Evolutionary conservation across 2,113 vertebrate genomes (phyloP).

Genomic region (Tonatia bakeri): DNA sequence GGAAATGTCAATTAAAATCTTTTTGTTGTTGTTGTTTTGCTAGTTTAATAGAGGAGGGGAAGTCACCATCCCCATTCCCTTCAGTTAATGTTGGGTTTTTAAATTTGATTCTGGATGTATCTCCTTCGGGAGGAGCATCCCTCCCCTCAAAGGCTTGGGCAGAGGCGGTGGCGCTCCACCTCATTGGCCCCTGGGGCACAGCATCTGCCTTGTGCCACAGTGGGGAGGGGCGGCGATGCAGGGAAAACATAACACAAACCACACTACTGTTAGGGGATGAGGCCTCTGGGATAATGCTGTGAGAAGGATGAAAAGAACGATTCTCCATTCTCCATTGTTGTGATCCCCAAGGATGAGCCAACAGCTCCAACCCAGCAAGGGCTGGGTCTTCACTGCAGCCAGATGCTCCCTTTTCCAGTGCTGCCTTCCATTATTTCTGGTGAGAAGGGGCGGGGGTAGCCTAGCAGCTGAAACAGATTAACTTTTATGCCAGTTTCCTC

Average conservation of each 20-base stretch:
- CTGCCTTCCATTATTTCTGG: constrained; percentile 57
- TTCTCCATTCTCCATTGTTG: constrained; percentile 70
- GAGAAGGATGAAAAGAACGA: constrained; percentile 66
- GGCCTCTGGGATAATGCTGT: constrained; percentile 48
- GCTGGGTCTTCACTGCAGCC: constrained; percentile 47
- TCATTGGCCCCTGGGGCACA: not conserved
- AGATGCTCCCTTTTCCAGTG: constrained; percentile 59
- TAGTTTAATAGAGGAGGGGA: not conserved
- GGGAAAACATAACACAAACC: constrained; percentile 58
- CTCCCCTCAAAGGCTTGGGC: not conserved
- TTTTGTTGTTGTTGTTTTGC: not conserved
- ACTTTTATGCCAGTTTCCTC: constrained; percentile 60
- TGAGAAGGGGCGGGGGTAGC: not conserved
- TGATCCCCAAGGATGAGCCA: constrained; percentile 59
- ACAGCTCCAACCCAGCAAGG: constrained; percentile 25
- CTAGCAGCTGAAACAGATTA: constrained; percentile 69
- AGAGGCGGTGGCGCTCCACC: not conserved
- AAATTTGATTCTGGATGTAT: not conserved
- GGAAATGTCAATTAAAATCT: constrained; percentile 6
- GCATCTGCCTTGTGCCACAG: not conserved
- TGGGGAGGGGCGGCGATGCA: not conserved
- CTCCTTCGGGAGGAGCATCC: not conserved
- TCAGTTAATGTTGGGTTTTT: not conserved
- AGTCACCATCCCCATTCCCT: not conserved
- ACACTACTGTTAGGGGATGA: constrained; percentile 57